Conservation (phyloP, 2,888 invertebrate genomes). For the Stenurella melanura region DNA sequence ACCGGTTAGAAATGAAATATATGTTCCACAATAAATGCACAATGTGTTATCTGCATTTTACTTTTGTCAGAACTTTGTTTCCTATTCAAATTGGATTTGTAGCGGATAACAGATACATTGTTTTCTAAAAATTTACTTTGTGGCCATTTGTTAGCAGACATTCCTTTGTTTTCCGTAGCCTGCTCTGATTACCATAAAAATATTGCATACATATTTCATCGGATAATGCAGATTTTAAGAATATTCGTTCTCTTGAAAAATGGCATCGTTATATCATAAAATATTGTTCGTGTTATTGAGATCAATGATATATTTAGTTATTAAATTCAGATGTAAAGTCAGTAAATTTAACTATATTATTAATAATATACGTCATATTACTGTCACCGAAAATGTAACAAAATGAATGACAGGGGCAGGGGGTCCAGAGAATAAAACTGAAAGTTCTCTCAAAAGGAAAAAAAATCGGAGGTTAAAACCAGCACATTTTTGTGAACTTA, state of each 20-base stretch:
- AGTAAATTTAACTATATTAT: too few species aligned
- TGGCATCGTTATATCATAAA: neutral
- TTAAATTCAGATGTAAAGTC: too few species aligned
- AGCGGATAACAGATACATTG: constrained; percentile 32
- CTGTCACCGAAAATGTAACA: too few species aligned
- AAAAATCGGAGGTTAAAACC: too few species aligned
- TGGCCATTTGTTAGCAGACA: constrained; percentile 7
- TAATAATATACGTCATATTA: too few species aligned
- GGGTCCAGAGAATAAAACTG: too few species aligned
- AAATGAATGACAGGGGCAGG: too few species aligned
- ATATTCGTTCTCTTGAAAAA: neutral
- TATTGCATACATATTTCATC: constrained; percentile 39
- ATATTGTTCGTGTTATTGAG: neutral
- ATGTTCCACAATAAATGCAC: constrained; percentile 1
- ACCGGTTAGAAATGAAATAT: constrained; percentile 5
- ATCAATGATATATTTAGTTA: neutral
- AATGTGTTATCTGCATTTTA: constrained; percentile 24
- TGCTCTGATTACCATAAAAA: constrained; percentile 35
- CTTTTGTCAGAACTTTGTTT: constrained; percentile 26
- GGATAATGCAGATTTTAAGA: constrained; percentile 5
- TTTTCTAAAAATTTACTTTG: constrained; percentile 36
- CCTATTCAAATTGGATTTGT: constrained; percentile 35
- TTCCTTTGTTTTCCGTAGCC: constrained; percentile 6
- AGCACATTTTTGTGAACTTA: too few species aligned
- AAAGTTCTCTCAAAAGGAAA: too few species aligned